Conservation (phyloP, 2,888 invertebrate species). For the Drosophila birchii region DNA sequence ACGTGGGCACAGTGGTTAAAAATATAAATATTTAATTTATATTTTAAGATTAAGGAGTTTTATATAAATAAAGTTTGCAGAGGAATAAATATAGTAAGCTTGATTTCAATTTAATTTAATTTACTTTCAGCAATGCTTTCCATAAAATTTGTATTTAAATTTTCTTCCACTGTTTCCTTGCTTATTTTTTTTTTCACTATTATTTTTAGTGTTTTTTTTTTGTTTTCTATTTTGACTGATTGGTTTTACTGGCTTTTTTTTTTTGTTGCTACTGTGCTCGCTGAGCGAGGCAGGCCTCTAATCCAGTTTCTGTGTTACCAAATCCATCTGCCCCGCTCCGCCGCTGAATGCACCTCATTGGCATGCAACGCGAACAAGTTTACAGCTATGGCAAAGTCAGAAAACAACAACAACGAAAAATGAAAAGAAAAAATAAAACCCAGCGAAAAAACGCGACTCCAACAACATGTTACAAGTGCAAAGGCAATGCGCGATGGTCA, state of each 20-base stretch:
- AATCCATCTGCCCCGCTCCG: constrained; percentile 13
- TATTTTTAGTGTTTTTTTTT: constrained; percentile 1
- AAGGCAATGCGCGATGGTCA: constrained; percentile 68
- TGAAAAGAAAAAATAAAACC: constrained; percentile 11
- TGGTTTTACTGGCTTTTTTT: constrained; percentile 31
- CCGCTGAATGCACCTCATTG: constrained; percentile 24
- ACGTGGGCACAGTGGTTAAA: constrained; percentile 60
- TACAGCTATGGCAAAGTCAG: constrained; percentile 60
- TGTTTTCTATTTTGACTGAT: constrained; percentile 28
- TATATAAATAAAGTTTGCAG: neutral
- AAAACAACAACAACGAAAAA: constrained; percentile 20
- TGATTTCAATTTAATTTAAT: neutral
- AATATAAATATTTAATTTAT: neutral
- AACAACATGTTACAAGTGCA: constrained; percentile 75
- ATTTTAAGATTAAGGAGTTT: neutral
- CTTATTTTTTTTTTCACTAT: constrained; percentile 5
- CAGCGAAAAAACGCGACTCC: constrained; percentile 43
- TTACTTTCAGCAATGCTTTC: neutral
- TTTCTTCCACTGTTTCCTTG: neutral
- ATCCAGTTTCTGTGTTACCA: constrained; percentile 65
- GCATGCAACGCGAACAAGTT: constrained; percentile 66
- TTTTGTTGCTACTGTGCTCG: constrained; percentile 25
- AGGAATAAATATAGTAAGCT: neutral
- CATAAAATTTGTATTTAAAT: neutral
- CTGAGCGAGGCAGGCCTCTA: constrained; percentile 53